phyloP scores from a whole-genome alignment of 2,888 invertebrate species.

The Heliconius ethilla region DNA sequence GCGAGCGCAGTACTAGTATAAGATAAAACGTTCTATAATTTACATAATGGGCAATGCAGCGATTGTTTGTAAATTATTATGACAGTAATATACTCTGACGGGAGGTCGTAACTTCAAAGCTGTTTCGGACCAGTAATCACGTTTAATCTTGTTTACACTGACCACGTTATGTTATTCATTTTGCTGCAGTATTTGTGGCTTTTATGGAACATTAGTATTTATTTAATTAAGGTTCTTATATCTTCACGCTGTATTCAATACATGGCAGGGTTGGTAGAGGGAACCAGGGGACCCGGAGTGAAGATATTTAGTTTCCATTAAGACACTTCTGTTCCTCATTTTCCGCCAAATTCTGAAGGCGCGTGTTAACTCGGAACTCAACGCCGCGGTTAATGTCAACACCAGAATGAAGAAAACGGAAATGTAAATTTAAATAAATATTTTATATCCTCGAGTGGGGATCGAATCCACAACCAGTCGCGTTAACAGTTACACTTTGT shows the following conservation, averaged over 20 bases:
- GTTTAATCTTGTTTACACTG: conserved; percentile 12
- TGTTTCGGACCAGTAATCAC: background rate
- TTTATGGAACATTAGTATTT: background rate
- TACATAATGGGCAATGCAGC: background rate
- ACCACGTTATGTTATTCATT: background rate
- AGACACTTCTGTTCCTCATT: background rate
- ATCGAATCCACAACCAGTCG: no score
- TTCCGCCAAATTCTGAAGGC: no score
- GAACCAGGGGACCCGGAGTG: background rate
- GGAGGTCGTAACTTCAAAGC: conserved; percentile 7
- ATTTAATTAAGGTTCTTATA: background rate
- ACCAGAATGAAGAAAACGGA: no score
- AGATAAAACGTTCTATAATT: background rate
- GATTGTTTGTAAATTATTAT: conserved; percentile 12
- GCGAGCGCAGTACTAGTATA: background rate
- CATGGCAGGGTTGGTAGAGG: background rate
- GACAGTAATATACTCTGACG: conserved; percentile 18
- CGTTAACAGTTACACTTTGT: no score
- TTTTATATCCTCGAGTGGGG: no score
- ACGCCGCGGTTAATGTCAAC: no score
- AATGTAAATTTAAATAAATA: no score
- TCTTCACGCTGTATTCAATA: background rate
- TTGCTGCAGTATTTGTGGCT: background rate
- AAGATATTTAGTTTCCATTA: background rate
- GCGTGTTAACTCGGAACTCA: no score